A percentile compares a stretch with the other conserved stretches of the same genome.
Conservation (phyloP, 1,140 invertebrate genomes). For the Coenobita brevimanus region DNA sequence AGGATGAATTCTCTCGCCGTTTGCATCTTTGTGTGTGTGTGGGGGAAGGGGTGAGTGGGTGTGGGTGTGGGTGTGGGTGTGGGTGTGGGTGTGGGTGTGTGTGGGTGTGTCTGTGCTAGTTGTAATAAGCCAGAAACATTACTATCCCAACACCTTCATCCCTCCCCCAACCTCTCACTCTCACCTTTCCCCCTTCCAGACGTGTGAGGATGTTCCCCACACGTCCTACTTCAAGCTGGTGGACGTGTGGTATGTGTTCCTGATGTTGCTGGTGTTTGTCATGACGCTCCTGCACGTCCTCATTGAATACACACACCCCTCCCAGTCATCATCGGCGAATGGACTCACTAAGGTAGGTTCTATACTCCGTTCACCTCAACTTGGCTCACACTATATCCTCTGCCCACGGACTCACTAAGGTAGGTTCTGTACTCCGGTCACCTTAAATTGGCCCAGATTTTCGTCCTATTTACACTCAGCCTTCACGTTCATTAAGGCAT, state of each 20-base stretch:
- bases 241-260: constrained; percentile 16
- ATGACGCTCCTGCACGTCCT: constrained; percentile 12
- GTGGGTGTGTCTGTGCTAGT: too few relatives aligned
- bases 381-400: background rate
- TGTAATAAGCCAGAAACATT: too few relatives aligned
- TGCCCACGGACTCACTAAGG: background rate
- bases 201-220: background rate
- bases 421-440: background rate
- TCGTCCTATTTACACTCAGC: too few relatives aligned
- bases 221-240: constrained; percentile 9
- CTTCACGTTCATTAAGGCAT: too few relatives aligned
- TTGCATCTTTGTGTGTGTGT: too few relatives aligned
- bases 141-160: background rate
- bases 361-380: background rate
- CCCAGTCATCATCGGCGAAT: background rate
- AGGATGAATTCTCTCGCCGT: too few relatives aligned
- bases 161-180: background rate
- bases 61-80: background rate
- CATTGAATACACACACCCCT: background rate
- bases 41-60: background rate
- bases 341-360: background rate
- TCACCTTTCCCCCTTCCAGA: background rate
- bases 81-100: too few relatives aligned
- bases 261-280: background rate
- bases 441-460: background rate